A percentile compares a stretch with the other conserved stretches of the same genome.
Evolutionary conservation across 2,113 vertebrate species (phyloP).

Genomic region (Perca schrenkii): DNA sequence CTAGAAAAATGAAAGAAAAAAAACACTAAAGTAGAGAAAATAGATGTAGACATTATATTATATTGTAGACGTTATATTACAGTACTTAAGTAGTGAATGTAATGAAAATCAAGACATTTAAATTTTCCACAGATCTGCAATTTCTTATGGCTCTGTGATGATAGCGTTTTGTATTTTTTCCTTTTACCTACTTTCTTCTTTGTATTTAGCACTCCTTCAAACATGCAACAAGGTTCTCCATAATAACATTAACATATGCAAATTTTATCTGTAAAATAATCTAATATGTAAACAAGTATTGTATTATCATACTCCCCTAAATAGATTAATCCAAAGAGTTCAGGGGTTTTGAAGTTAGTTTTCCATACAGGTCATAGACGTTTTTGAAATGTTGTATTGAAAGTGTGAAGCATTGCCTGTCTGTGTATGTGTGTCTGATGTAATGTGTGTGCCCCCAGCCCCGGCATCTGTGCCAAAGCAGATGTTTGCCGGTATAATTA

Average conservation of each 20-base stretch:
- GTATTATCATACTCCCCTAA: no score
- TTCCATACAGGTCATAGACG: not conserved
- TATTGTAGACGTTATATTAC: no score
- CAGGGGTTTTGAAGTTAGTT: not conserved
- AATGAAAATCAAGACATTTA: no score
- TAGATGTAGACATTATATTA: not conserved
- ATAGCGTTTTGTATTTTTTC: no score
- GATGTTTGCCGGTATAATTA: slow-evolving; percentile 64
- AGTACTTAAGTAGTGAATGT: not conserved
- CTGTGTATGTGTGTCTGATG: slow-evolving; percentile 27
- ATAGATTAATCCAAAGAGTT: slow-evolving; percentile 1
- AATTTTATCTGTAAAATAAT: no score
- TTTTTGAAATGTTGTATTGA: slow-evolving; percentile 20
- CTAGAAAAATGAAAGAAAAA: not conserved
- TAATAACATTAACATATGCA: no score
- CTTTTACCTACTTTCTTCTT: no score
- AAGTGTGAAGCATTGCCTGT: slow-evolving; percentile 3
- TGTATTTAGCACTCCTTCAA: no score
- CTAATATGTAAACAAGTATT: no score
- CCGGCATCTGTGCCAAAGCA: slow-evolving; percentile 64
- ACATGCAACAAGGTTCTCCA: no score
- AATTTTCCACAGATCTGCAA: no score
- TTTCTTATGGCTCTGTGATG: no score
- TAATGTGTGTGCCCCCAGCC: slow-evolving; percentile 33
- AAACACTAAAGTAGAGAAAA: not conserved